Base-by-base conservation (phyloP, 2,888 invertebrate genomes). In the Pseudococcus viburni region DNA sequence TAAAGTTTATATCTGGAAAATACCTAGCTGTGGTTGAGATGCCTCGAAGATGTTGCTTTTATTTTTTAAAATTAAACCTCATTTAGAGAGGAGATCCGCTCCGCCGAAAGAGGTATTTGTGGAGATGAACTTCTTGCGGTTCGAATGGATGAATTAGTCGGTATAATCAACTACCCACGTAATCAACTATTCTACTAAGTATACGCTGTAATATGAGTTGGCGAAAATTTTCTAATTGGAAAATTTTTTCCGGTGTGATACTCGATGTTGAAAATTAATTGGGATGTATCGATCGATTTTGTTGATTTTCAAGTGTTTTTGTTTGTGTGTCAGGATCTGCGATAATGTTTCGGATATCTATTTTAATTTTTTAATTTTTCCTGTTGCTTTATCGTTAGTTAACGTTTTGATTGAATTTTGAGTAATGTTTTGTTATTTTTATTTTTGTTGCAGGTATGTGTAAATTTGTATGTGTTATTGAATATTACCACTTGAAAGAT, bases 1-100 rank as follows among this genome's bases (percentile, higher is more conserved):
- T 73, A 73, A 73, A 73, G 73, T 73, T 73, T 73, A 73, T 73
- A 33, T 73, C 73, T 73, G 73, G 15, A 73, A 73, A 33, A 73
- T 73, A 73, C 33, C 33, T 19, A 33, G 7, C 39, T 33, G 19
- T 64, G n/a, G 17, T 59, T n/a, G 59, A 59, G 22, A 64, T 73
- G 33, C 17, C 73, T 33, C 4, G 33, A 73, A 73, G 33, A 33
- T 73, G 73, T 73, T 73, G 73, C 73, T 73, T 33, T 73, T 73
- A 73, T 73, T 73, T 33, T 33, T 73, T 73, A 73, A 22, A 73
- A 73, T 73, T 73, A 73, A 73, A 73, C 33, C 39, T 73, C 17
- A 73, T 73, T 73, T 64, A 22, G 64, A 64, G 64, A 59, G n/a
- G 9, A 64, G 22, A 22, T 64, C 59, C 59, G 42, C 17, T n/a